These are phyloP conservation scores for Guaruba guarouba DNA, from an alignment of 2,113 vertebrate genomes.

Conservation along the genomic window DNA sequence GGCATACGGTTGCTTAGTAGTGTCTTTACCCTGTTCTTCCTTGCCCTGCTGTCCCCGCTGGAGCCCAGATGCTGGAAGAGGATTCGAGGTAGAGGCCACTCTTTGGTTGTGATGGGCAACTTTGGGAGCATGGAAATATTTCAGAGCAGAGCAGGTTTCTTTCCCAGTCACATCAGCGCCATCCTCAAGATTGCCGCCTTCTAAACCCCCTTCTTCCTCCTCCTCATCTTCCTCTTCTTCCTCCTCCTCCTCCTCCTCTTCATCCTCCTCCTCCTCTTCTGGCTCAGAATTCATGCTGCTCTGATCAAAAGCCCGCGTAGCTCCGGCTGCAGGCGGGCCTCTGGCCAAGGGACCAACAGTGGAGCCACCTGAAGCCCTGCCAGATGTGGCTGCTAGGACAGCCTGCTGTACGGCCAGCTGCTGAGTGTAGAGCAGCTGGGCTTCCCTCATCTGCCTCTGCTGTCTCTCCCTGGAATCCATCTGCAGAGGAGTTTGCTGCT, in stretches of 20 bases:
- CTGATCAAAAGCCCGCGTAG: conserved; percentile 60
- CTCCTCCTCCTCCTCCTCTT: conserved; percentile 75
- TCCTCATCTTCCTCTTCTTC: conserved; percentile 67
- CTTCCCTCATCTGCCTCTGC: conserved; percentile 83
- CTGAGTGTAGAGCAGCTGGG: conserved; percentile 85
- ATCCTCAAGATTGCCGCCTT: conserved; percentile 63
- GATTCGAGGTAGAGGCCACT: conserved; percentile 63
- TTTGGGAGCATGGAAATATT: conserved; percentile 84
- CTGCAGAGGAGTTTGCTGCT: conserved; percentile 80
- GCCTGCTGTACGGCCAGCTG: conserved; percentile 84
- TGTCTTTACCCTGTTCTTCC: conserved; percentile 83
- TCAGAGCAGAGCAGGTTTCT: conserved; percentile 65
- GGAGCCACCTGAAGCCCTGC: conserved; percentile 67
- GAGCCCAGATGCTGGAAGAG: conserved; percentile 11
- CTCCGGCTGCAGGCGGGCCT: conserved; percentile 59
- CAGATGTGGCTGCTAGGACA: conserved; percentile 77
- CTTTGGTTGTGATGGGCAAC: conserved; percentile 68
- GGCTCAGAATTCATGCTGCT: conserved; percentile 81
- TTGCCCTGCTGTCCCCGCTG: conserved; percentile 70
- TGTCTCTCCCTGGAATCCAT: conserved; percentile 85
- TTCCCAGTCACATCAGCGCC: conserved; percentile 55
- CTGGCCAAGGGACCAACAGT: conserved; percentile 70
- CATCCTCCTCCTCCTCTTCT: conserved; percentile 80
- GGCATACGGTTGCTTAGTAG: conserved; percentile 63
- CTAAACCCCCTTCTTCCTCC: conserved; percentile 67